These are phyloP conservation scores for Orthosia incerta DNA, from an alignment of 2,888 invertebrate species.

Conservation along the genomic window DNA sequence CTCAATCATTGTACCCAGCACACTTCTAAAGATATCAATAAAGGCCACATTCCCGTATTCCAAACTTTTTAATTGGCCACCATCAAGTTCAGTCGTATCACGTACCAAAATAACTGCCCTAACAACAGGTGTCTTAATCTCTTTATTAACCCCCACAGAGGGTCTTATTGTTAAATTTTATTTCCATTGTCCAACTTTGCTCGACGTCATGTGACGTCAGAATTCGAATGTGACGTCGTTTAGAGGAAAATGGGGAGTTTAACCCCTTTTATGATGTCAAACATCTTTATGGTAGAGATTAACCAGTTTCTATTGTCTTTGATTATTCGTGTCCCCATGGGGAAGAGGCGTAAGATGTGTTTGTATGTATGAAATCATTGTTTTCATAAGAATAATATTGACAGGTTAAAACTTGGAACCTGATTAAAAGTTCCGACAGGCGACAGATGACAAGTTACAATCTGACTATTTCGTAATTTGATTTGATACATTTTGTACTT, in stretches of 20 bases:
- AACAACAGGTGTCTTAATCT: conserved; percentile 64
- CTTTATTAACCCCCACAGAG: conserved; percentile 48
- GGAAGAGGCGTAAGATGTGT: too few relatives aligned
- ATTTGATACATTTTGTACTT: too few relatives aligned
- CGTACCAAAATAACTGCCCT: conserved; percentile 52
- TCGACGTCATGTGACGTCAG: conserved; percentile 20
- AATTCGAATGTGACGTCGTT: conserved; percentile 39
- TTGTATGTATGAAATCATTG: too few relatives aligned
- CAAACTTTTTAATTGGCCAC: conserved; percentile 33
- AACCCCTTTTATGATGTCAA: conserved; percentile 37
- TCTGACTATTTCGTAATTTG: too few relatives aligned
- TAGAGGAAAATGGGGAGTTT: conserved; percentile 27
- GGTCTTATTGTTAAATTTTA: conserved; percentile 54
- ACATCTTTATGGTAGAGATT: conserved; percentile 30
- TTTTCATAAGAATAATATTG: too few relatives aligned
- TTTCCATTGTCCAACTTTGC: conserved; percentile 51
- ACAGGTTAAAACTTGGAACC: too few relatives aligned
- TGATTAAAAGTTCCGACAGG: too few relatives aligned
- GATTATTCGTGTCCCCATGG: background rate
- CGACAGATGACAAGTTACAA: too few relatives aligned
- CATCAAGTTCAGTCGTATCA: conserved; percentile 36
- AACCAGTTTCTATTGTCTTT: conserved; percentile 27
- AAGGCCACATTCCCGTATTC: conserved; percentile 13
- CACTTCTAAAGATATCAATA: conserved; percentile 15
- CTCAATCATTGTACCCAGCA: background rate